Evolutionary conservation across 2,113 vertebrate species (phyloP).

Genomic region (Megalops atlanticus): DNA sequence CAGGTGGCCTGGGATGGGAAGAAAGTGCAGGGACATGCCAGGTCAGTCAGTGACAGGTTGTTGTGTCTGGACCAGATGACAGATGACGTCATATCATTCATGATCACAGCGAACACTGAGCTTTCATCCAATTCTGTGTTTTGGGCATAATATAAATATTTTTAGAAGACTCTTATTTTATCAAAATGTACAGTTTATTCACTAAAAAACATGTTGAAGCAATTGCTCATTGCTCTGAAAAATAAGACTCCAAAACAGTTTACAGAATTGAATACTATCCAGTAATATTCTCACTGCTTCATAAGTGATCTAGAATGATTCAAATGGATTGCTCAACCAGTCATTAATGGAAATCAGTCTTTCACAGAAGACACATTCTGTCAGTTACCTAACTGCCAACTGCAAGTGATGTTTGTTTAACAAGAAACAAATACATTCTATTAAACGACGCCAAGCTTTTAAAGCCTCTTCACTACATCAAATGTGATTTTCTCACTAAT

Average conservation of each 20-base stretch:
- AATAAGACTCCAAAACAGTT: neutral
- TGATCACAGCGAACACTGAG: neutral
- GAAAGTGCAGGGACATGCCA: neutral
- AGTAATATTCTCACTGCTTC: neutral
- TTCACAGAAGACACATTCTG: neutral
- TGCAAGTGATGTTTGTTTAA: constrained; percentile 12
- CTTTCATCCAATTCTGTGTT: neutral
- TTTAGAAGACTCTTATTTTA: neutral
- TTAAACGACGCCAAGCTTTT: neutral
- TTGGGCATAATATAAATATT: too few species aligned
- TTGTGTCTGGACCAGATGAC: neutral
- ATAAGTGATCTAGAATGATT: constrained; percentile 8
- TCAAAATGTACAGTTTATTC: neutral
- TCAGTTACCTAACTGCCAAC: neutral
- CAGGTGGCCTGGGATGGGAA: constrained; percentile 83
- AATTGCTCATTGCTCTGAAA: neutral
- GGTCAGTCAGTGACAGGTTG: neutral
- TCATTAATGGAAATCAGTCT: neutral
- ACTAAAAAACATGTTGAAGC: neutral
- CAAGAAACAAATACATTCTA: neutral
- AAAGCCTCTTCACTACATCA: neutral
- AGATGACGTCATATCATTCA: neutral
- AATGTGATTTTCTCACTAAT: neutral
- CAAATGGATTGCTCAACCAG: neutral
- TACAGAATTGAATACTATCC: neutral